Conservation (phyloP, 1,140 invertebrate species). For the Babylonia areolata region DNA sequence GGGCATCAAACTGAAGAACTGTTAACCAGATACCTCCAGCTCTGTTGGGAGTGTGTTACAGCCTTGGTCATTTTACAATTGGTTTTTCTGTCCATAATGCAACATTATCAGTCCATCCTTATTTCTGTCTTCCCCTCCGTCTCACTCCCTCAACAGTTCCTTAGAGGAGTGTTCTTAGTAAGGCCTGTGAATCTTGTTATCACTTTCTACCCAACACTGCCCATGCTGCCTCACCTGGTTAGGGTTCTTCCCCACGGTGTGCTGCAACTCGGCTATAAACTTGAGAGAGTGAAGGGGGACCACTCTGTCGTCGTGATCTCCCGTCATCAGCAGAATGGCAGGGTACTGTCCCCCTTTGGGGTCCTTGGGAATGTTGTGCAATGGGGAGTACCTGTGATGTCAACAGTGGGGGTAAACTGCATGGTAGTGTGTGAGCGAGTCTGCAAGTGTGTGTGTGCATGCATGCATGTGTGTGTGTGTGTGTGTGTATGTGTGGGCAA, state of each 20-base stretch:
- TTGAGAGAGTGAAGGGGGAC: conserved; percentile 97
- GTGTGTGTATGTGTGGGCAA: no score
- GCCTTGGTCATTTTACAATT: no score
- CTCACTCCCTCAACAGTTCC: no score
- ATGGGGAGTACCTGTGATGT: conserved; percentile 88
- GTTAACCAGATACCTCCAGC: no score
- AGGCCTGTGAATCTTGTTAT: no score
- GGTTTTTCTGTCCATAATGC: no score
- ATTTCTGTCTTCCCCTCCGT: no score
- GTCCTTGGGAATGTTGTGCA: conserved; percentile 88
- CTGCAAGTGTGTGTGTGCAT: neutral
- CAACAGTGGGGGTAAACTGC: neutral
- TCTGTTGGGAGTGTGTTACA: no score
- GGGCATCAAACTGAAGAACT: no score
- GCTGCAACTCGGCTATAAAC: conserved; percentile 93
- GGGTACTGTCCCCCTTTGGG: conserved; percentile 88
- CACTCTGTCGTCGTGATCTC: conserved; percentile 98
- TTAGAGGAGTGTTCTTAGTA: no score
- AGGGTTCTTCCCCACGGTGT: conserved; percentile 81
- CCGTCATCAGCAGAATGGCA: conserved; percentile 91
- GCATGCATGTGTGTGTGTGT: neutral
- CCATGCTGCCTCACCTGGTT: conserved; percentile 78
- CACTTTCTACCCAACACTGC: no score
- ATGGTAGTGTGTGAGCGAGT: conserved; percentile 6
- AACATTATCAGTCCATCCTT: no score